These are phyloP conservation scores for Anolis sagrei DNA, from an alignment of 2,113 vertebrate species.

Conservation along the genomic window DNA sequence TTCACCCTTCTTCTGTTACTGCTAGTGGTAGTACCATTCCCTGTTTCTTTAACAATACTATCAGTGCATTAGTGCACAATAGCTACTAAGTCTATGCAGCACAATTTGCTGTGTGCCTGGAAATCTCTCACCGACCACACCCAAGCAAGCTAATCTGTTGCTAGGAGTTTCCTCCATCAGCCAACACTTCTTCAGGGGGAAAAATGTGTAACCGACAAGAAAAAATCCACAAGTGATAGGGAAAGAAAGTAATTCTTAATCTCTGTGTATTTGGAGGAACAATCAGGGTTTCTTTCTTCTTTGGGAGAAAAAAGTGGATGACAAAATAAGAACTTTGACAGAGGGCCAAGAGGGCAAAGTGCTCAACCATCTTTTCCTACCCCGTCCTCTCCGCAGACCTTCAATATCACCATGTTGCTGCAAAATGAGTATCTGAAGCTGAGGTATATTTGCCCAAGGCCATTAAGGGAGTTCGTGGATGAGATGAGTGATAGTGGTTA, in stretches of 20 bases:
- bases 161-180: neutral
- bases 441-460: neutral
- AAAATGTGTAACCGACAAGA: neutral
- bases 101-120: neutral
- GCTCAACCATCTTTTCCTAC: neutral
- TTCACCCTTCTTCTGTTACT: neutral
- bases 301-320: neutral
- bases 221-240: neutral
- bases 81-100: neutral
- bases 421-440: constrained; percentile 1
- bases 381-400: neutral
- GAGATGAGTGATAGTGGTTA: neutral
- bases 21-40: neutral
- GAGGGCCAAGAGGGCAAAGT: neutral
- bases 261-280: neutral
- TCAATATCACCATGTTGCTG: neutral
- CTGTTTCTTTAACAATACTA: neutral
- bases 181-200: neutral
- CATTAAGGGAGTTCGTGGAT: neutral
- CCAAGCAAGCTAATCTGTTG: neutral
- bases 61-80: neutral
- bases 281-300: neutral
- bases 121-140: neutral
- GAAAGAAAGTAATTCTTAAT: neutral
- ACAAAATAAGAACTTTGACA: neutral